Base-by-base conservation (phyloP, 2,113 vertebrate genomes). In the Oryzias curvinotus region DNA sequence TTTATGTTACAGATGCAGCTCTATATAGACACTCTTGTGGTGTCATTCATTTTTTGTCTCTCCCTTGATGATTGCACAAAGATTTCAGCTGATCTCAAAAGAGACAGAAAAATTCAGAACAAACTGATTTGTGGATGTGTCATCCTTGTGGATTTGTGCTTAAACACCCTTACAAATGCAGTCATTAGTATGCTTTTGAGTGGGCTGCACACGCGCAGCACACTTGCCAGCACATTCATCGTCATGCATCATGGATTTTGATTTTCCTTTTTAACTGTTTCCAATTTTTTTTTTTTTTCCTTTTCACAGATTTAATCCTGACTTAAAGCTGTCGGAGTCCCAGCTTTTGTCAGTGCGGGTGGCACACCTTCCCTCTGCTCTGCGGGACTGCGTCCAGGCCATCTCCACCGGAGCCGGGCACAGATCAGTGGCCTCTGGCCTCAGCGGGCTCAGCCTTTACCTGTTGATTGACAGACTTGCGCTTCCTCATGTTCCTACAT, bases 361-460 rank as follows among this genome's bases (percentile, higher is more conserved):
- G 13, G 90, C 90, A 13, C 90, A 93, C 59, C 70, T 85, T 23
- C 85, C 77, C 2, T 84, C 64, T 13, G 94, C 93, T 2, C 86
- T 98, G 65, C 90, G 88, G 75, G 93, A 94, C 68, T 97, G 95
- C 78, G 84, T 96, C 67, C 82, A 83, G 70, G 86, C 89, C 65
- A 88, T 98, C 1, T 50, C 75, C 67, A 90, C 80, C 1, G 97
- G 96, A n/a, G 69, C 64, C 4, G 93, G 90, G 50, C 97, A 99
- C 85, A 79, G 83, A 36, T 93, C 93, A 4, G 97, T 96, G 62
- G 92, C 91, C 70, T 83, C 91, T 41, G 93, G 94, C 71, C 80
- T 98, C 61, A 90, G 87, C 16, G 92, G 91, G 72, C 94, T 98
- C 84, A 89, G 85, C 52, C 94, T 96, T 78, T 95, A 96, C 65